phyloP scores from a whole-genome alignment of 1,140 invertebrate genomes.

The Leptopilina boulardi region DNA sequence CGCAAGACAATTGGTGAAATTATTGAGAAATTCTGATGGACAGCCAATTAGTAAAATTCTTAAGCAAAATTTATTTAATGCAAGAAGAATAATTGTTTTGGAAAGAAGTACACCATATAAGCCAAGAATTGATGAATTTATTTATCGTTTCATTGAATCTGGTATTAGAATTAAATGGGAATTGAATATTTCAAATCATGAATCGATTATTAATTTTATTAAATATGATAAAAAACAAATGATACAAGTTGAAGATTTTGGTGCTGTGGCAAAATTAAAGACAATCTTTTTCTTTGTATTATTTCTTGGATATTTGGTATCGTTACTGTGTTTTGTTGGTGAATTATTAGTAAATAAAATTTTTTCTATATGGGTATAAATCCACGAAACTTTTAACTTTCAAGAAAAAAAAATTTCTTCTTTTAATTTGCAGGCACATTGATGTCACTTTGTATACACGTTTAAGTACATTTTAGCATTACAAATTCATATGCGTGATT shows the following conservation, averaged over 20 bases:
- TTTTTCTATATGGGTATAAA: no score
- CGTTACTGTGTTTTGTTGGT: no score
- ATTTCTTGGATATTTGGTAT: no score
- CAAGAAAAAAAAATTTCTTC: no score
- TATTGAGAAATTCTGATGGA: not conserved
- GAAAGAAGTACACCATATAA: not conserved
- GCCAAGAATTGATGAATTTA: not conserved
- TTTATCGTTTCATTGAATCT: not conserved
- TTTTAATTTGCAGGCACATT: no score
- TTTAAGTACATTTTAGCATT: no score
- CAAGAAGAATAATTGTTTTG: not conserved
- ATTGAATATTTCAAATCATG: not conserved
- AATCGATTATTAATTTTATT: not conserved
- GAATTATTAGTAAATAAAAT: no score
- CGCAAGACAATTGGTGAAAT: not conserved
- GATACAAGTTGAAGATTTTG: not conserved
- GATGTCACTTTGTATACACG: no score
- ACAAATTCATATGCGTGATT: no score
- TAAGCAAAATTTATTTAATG: not conserved
- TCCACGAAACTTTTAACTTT: no score
- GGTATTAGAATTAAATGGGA: not conserved
- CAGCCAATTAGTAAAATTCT: not conserved
- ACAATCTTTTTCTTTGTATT: no score
- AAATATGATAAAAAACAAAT: not conserved
- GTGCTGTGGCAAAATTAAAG: not conserved